A percentile compares a stretch with the other conserved stretches of the same genome.
Evolutionary conservation across 2,113 vertebrate genomes (phyloP).

Genomic region (Narcine bancroftii): DNA sequence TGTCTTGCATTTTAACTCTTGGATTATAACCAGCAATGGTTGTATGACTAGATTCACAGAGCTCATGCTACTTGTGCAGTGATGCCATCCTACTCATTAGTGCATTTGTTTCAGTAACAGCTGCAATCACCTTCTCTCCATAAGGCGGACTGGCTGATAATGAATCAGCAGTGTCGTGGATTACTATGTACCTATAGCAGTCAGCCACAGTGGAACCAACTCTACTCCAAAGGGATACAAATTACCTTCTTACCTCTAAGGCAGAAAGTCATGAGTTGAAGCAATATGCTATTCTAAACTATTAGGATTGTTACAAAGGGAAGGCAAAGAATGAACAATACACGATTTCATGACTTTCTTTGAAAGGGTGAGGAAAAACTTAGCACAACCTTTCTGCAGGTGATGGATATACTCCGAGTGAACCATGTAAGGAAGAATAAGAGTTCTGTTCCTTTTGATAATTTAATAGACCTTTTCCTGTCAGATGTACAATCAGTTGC

Average conservation of each 20-base stretch:
- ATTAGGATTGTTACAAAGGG: neutral
- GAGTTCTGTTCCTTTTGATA: neutral
- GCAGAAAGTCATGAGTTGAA: slow-evolving; percentile 23
- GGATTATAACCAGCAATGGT: neutral
- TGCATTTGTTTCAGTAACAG: neutral
- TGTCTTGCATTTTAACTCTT: too few relatives aligned
- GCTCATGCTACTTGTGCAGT: slow-evolving; percentile 3
- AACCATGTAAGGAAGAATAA: neutral
- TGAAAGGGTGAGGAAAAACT: neutral
- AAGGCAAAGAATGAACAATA: neutral
- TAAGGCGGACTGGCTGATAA: neutral
- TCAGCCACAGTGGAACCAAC: neutral
- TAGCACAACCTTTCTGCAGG: neutral
- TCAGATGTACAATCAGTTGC: neutral
- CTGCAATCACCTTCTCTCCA: neutral
- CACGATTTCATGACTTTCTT: neutral
- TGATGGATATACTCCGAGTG: neutral
- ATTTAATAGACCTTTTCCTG: neutral
- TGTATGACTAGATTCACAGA: neutral
- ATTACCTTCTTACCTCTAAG: neutral
- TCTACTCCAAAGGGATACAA: slow-evolving; percentile 22
- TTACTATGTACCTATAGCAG: neutral
- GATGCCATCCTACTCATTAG: slow-evolving; percentile 16
- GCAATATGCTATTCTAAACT: neutral
- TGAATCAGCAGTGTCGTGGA: slow-evolving; percentile 18